Conservation (phyloP, 2,888 invertebrate species). For the Cryptophagus acutangulus region DNA sequence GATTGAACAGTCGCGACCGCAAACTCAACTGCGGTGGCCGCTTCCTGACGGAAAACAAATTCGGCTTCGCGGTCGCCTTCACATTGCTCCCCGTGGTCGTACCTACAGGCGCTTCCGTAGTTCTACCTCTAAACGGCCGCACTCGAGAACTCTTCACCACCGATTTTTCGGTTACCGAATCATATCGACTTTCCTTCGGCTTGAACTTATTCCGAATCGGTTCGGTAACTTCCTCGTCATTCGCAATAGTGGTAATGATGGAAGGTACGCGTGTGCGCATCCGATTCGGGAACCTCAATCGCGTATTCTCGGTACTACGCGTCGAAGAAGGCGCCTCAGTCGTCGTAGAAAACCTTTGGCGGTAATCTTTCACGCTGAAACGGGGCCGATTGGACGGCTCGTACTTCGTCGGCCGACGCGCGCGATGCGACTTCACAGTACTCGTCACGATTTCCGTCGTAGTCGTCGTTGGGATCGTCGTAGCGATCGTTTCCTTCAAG, state of each 20-base stretch:
- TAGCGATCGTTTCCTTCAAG: conserved; percentile 30
- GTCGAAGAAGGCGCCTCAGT: conserved; percentile 31
- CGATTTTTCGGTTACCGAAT: conserved; percentile 32
- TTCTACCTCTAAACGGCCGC: conserved; percentile 41
- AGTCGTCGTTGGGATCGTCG: conserved; percentile 42
- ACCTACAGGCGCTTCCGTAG: conserved; percentile 34
- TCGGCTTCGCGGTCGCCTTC: conserved; percentile 43
- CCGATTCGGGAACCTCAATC: conserved; percentile 46
- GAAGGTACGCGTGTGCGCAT: conserved; percentile 42
- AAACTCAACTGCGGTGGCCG: conserved; percentile 39
- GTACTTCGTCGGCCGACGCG: conserved; percentile 52
- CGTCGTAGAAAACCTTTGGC: conserved; percentile 57
- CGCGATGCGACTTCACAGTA: conserved; percentile 33
- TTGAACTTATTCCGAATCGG: conserved; percentile 43
- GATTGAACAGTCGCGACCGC: conserved; percentile 36
- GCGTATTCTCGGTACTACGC: conserved; percentile 16
- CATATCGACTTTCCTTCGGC: conserved; percentile 44
- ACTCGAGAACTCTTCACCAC: conserved; percentile 38
- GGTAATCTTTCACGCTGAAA: conserved; percentile 74
- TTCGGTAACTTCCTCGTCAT: conserved; percentile 46
- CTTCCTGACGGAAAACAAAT: conserved; percentile 39
- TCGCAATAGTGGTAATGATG: conserved; percentile 40
- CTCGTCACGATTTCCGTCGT: conserved; percentile 32
- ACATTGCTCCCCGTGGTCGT: too few relatives aligned
- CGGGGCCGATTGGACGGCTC: conserved; percentile 58